Base-by-base conservation (phyloP, 1,140 invertebrate genomes). In the Drosophila micromelanica region DNA sequence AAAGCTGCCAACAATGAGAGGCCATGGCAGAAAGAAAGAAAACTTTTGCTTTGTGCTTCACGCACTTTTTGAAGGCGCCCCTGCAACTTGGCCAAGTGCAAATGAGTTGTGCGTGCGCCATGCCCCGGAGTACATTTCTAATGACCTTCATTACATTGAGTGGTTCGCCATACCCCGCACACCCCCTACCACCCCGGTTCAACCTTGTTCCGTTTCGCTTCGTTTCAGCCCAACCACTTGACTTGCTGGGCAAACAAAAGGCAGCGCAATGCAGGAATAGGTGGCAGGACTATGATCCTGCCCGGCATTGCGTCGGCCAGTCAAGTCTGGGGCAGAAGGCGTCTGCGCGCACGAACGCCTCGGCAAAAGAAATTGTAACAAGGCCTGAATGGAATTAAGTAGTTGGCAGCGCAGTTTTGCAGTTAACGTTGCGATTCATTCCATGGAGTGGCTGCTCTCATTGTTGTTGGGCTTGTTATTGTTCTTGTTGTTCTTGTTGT, bases 71-170 rank as follows among this genome's bases (percentile, higher is more conserved):
- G 43, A 61, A 55, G 56, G 35, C 45, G n/a, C 45, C 20, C 30
- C 40, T 51, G 54, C 54, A 73, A 70, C 63, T 43, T 51, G 62
- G 49, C 63, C 55, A 78, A 84, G 54, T 82, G 73, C 73, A 76
- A 74, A 80, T 64, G 61, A 64, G 61, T 62, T 70, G 67, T 51
- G 67, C 61, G 67, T 27, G 15, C 15, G 38, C 30, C 35, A 20
- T 51, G 35, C 11, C 56, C 20, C 56, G 30, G 37, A 72, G 79
- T 73, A 89, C 76, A 84, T 84, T 80, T 89, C 76, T 80, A 84
- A 89, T 89, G 84, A 89, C 84, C 84, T 89, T 84, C 84, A 89
- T 89, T 89, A 84, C 73, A 77, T 80, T 89, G 79, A 80, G 84
- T 77, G 84, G 59, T 43, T 57, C n/a, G 43, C 35, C 62, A 35